Evolutionary conservation across 1,140 invertebrate genomes (phyloP), one percentile per base, ranked within the genome.

Genomic region (Rhagoletis pomonella): DNA sequence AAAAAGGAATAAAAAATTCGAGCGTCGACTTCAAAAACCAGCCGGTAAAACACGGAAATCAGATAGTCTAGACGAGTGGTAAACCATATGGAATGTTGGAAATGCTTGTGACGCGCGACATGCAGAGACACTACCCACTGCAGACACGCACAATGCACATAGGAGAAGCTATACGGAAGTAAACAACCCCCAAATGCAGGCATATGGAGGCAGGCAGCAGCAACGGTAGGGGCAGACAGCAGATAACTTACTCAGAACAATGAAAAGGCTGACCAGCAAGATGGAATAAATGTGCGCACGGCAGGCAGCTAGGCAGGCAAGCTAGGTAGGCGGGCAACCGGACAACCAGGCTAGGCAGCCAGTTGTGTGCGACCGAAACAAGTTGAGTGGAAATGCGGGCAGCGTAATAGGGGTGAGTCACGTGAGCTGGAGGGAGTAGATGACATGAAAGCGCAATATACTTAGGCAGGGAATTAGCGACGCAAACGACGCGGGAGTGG

Each of bases 21-120:
- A 9, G 47, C 19, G 73, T 81, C 47, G 47, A 81, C 73, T 81
- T 55, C 1, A 81, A 81, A 5, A 9, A 42, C n/a, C 47, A 81
- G 47, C 73, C 73, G 47, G 9, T 55, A 81, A 81, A 55, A 10
- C 42, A 55, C 73, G 73, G 73, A 19, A 81, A 81, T 81, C 50
- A 55, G n/a, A 9, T 58, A 81, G 73, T 81, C 73, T 81, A 81
- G 73, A 81, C 73, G n/a, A 29, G 47, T n/a, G 29, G 1, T 7
- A 14, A 55, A 3, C 47, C 73, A 58, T 19, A 81, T 81, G 5
- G 44, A 81, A 81, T 81, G 73, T 17, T 73, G 17, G 39, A n/a
- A 73, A 73, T 73, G 42, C 44, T 17, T 73, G 67, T 73, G 39
- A 73, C 42, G 42, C 67, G 44, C 67, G 42, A 17, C 67, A 47